These are phyloP conservation scores for Tyria jacobaeae DNA, from an alignment of 2,888 invertebrate genomes.

Conservation along the genomic window DNA sequence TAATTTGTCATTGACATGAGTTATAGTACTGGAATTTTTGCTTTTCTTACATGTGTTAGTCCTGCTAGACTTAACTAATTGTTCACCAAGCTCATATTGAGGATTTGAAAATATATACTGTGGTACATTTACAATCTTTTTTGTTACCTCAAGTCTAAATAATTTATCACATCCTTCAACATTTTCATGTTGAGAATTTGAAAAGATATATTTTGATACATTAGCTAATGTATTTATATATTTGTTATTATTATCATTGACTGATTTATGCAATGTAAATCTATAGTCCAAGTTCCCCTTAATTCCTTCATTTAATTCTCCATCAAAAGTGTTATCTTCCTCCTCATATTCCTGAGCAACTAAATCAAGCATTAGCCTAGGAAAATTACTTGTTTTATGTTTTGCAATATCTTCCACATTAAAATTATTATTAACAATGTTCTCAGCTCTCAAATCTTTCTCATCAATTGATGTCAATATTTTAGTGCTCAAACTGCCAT, in stretches of 20 bases:
- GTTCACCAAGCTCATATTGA: background rate
- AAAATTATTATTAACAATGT: background rate
- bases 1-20: conserved; percentile 1
- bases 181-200: background rate
- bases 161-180: background rate
- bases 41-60: background rate
- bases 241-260: background rate
- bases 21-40: background rate
- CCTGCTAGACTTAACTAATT: background rate
- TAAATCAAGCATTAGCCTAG: background rate
- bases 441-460: background rate
- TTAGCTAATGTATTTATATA: background rate
- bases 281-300: background rate
- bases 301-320: background rate
- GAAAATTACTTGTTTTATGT: background rate
- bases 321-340: background rate
- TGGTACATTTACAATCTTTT: background rate
- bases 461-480: background rate
- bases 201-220: background rate
- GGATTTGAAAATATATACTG: background rate
- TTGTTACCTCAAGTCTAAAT: too few relatives aligned
- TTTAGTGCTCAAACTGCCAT: background rate
- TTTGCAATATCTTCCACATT: background rate
- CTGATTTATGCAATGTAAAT: conserved; percentile 7
- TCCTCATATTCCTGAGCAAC: background rate